These are phyloP conservation scores for Penaeus vannamei DNA, from an alignment of 1,140 invertebrate genomes.

Conservation along the genomic window DNA sequence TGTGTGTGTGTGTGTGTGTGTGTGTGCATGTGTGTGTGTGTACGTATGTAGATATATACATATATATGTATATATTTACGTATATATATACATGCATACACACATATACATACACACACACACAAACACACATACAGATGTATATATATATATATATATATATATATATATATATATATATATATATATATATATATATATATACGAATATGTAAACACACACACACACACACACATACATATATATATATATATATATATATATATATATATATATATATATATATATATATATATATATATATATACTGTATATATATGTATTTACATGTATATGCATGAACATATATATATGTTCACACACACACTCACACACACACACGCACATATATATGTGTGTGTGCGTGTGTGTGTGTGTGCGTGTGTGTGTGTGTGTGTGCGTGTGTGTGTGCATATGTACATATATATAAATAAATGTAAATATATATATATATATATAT, in stretches of 20 bases:
- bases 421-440: background rate
- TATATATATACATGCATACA: background rate
- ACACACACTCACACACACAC: background rate
- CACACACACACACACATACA: background rate
- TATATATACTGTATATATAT: background rate
- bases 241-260: background rate
- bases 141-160: conserved; percentile 33
- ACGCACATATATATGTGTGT: conserved; percentile 2
- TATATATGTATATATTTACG: background rate
- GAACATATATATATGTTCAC: conserved; percentile 4
- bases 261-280: conserved; percentile 28
- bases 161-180: conserved; percentile 10
- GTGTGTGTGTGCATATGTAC: background rate
- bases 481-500: background rate
- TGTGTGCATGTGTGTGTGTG: background rate
- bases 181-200: background rate
- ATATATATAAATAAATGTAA: background rate
- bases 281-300: conserved; percentile 28
- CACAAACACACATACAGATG: background rate
- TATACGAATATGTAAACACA: background rate
- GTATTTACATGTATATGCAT: background rate
- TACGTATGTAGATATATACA: conserved; percentile 18
- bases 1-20: background rate
- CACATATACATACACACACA: background rate
- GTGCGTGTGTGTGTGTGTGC: background rate